These are phyloP conservation scores for Timandra comae DNA, from an alignment of 2,888 invertebrate genomes.

Conservation along the genomic window DNA sequence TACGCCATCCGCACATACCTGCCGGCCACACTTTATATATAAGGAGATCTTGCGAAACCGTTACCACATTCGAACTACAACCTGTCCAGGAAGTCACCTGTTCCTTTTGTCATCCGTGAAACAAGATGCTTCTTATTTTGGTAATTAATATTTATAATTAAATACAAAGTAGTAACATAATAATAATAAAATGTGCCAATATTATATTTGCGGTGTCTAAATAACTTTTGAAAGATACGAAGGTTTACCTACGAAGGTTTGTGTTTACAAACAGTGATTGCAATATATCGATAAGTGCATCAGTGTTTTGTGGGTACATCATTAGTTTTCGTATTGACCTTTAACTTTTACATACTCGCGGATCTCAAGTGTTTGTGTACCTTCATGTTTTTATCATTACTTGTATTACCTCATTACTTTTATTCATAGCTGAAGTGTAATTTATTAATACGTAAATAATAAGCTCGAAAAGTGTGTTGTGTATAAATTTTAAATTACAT, in stretches of 20 bases:
- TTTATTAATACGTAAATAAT: too few relatives aligned
- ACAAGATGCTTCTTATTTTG: conserved; percentile 47
- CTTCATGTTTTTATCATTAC: not conserved
- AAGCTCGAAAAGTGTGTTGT: too few relatives aligned
- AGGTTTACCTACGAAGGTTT: conserved; percentile 1
- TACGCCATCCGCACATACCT: conserved; percentile 37
- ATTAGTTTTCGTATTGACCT: conserved; percentile 25
- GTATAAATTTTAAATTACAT: too few relatives aligned
- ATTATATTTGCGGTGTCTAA: too few relatives aligned
- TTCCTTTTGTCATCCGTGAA: conserved; percentile 44
- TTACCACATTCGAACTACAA: conserved; percentile 66
- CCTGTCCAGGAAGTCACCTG: conserved; percentile 68
- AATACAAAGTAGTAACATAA: too few relatives aligned
- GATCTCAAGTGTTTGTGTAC: conserved; percentile 10
- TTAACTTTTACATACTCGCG: conserved; percentile 12
- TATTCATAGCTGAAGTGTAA: too few relatives aligned
- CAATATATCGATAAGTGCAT: conserved; percentile 16
- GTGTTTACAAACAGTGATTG: conserved; percentile 10
- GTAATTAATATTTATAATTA: conserved; percentile 13
- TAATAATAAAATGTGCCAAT: too few relatives aligned
- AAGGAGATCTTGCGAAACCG: conserved; percentile 70
- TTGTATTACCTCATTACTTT: too few relatives aligned
- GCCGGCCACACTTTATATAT: conserved; percentile 60
- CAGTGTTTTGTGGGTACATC: conserved; percentile 8
- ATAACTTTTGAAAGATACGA: too few relatives aligned